These are phyloP conservation scores for Candoia aspera DNA, from an alignment of 2,113 vertebrate genomes.

Conservation along the genomic window DNA sequence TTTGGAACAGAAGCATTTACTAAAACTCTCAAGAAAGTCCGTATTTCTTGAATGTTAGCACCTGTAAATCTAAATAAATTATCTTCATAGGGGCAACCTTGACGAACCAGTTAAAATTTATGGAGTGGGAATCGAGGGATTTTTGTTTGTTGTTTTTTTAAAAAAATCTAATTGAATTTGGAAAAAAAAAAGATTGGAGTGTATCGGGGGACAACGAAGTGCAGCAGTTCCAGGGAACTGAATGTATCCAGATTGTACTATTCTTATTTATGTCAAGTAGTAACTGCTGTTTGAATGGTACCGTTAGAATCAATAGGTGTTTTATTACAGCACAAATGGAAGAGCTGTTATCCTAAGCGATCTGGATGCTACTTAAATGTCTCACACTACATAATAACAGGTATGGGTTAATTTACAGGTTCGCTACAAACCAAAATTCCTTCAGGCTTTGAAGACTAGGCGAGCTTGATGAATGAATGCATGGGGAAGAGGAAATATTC, in stretches of 20 bases:
- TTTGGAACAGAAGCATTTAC: constrained; percentile 28
- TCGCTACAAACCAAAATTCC: not conserved
- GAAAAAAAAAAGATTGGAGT: not conserved
- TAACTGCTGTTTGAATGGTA: not conserved
- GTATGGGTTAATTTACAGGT: not conserved
- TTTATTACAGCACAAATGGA: constrained; percentile 24
- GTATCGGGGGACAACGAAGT: not conserved
- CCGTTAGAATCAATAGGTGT: constrained; percentile 23
- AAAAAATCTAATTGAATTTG: constrained; percentile 23
- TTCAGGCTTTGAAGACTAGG: constrained; percentile 3
- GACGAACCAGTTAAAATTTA: constrained; percentile 12
- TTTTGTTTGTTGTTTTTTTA: constrained; percentile 22
- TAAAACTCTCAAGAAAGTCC: constrained; percentile 31
- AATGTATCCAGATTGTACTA: not conserved
- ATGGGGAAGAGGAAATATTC: not conserved
- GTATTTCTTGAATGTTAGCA: constrained; percentile 27
- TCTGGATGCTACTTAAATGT: constrained; percentile 9
- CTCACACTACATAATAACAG: constrained; percentile 6
- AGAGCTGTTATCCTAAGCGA: not conserved
- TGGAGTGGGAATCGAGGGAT: not conserved
- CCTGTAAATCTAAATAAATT: constrained; percentile 39
- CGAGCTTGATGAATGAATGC: not conserved
- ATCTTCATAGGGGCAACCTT: not conserved
- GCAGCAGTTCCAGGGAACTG: not conserved
- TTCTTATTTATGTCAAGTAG: constrained; percentile 15